Evolutionary conservation across 2,797 vertebrate genomes (phyloP).

Genomic region (Microchirus variegatus): DNA sequence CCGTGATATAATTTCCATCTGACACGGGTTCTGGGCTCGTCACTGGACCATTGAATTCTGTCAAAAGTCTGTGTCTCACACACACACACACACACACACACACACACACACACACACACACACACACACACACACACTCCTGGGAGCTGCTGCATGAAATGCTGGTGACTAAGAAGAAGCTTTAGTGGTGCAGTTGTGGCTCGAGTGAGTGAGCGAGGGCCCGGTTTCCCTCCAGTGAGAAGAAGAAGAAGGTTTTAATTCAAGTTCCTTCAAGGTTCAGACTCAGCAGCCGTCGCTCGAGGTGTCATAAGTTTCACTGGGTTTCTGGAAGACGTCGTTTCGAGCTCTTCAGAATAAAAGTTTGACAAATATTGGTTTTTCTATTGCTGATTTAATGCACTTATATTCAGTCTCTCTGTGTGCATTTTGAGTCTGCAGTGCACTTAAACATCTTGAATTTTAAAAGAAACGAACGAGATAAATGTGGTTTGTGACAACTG

Average conservation of each 20-base stretch:
- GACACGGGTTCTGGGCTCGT: conserved; percentile 33
- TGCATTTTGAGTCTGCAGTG: too few relatives aligned
- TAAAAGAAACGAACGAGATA: too few relatives aligned
- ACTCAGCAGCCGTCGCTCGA: not conserved
- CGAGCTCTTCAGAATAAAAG: too few relatives aligned
- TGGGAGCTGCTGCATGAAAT: not conserved
- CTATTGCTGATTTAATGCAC: too few relatives aligned
- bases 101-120: conserved; percentile 7
- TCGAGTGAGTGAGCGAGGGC: not conserved
- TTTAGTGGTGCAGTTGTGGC: not conserved
- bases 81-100: not conserved
- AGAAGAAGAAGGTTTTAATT: not conserved
- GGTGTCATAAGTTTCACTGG: too few relatives aligned
- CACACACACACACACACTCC: not conserved
- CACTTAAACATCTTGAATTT: too few relatives aligned
- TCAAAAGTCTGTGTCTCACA: conserved; percentile 24
- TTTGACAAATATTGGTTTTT: too few relatives aligned
- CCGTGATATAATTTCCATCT: conserved; percentile 53
- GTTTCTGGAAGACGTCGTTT: too few relatives aligned
- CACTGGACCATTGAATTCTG: conserved; percentile 40
- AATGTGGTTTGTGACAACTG: too few relatives aligned
- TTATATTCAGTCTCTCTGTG: too few relatives aligned
- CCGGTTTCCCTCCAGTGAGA: not conserved
- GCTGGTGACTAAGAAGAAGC: too few relatives aligned
- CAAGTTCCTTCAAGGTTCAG: not conserved